Evolutionary conservation across 2,888 invertebrate genomes (phyloP).

Genomic region (Prenolepis imparis): DNA sequence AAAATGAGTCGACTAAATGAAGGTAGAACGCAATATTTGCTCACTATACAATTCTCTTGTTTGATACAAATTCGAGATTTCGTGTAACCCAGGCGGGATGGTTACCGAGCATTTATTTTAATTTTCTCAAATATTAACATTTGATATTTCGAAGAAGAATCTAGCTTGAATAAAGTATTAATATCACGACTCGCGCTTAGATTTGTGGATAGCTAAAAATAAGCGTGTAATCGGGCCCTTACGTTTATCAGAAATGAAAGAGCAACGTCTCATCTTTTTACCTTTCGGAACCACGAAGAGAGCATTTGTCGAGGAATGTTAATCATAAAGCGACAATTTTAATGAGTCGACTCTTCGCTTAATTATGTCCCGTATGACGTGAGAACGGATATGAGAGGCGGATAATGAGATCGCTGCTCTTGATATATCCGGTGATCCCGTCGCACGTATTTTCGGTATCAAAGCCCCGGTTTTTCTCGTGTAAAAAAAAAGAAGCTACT

Average conservation of each 20-base stretch:
- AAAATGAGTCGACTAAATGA: constrained; percentile 37
- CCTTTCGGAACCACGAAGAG: neutral
- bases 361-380: constrained; percentile 61
- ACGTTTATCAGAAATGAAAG: neutral
- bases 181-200: neutral
- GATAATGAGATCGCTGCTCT: constrained; percentile 68
- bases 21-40: neutral
- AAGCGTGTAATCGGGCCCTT: neutral
- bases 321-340: constrained; percentile 72
- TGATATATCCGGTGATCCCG: constrained; percentile 41
- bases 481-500: neutral
- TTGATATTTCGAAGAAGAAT: neutral
- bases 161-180: neutral
- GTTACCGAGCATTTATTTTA: neutral
- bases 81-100: neutral
- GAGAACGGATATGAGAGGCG: neutral
- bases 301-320: constrained; percentile 64
- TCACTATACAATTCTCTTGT: neutral
- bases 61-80: constrained; percentile 18
- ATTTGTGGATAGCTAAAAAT: neutral
- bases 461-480: neutral
- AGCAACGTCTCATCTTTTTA: constrained; percentile 59
- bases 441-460: neutral
- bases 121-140: neutral
- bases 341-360: constrained; percentile 73